Base-by-base conservation (phyloP, 2,797 vertebrate species). In the Antennarius maculatus region DNA sequence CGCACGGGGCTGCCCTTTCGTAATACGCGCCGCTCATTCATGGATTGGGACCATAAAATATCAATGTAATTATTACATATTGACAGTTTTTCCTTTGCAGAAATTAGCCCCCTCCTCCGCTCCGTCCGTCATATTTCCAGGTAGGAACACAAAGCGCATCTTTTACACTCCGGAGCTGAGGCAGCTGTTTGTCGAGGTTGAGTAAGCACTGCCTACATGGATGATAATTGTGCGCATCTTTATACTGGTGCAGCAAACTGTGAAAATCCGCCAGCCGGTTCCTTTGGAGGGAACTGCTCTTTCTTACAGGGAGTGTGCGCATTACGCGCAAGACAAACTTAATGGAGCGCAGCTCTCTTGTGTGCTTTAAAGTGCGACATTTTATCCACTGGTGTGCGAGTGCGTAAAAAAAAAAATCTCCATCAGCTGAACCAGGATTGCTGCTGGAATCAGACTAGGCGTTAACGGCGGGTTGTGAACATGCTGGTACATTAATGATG, bases 221-320 rank as follows among this genome's bases (percentile, higher is more conserved):
- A 46, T 57, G 66, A 17, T 73, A 39, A 68, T 1, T 42, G 62
- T 29, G 68, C 59, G 46, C 13, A 4, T 72, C 76, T 84, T 89
- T 81, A 60, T 77, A 9, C 42, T 46, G 12, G 71, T 76, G 77
- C 82, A 82, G 65, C 54, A 74, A 68, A 80, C 54, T 81, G 74
- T 69, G 66, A 85, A 67, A 59, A 81, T 74, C 41, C 8, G 56
- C 54, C 66, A 17, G 53, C 18, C 7, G 6, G 27, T 29, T 58
- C 42, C 54, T 60, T 63, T 77, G 16, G 45, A 16, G 76, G 45
- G 45, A 43, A 5, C 42, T 14, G 42, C 42, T 43, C 4, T 14
- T 43, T 43, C 13, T 10, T 43, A 39, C 37, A 39, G 28, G 28
- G 18, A 45, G 41, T 37, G 29, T n/a, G 69, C 7, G 29, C 61